Conservation (phyloP, 2,113 vertebrate species). For the Chlorocebus sabaeus region DNA sequence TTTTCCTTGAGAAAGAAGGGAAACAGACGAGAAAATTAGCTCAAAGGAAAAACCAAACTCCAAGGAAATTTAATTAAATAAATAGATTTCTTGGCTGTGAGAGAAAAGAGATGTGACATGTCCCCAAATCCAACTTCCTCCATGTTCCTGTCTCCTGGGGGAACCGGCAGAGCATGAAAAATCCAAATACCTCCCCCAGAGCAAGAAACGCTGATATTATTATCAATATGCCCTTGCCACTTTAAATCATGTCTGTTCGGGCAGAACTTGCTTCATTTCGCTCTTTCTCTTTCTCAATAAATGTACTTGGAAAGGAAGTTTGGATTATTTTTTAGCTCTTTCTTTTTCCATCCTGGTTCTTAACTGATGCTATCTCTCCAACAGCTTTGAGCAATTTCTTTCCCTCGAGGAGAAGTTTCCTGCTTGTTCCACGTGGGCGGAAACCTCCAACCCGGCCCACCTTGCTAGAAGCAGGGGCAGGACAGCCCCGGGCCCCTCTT, state of each 20-base stretch:
- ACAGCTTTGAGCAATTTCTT: neutral
- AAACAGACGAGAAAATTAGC: conserved; percentile 64
- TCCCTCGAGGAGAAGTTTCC: neutral
- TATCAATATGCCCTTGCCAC: rapidly evolving
- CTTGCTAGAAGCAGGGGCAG: neutral
- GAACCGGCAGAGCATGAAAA: neutral
- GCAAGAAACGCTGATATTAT: neutral
- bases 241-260: neutral
- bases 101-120: conserved; percentile 63
- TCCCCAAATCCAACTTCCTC: conserved; percentile 48
- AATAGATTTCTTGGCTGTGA: conserved; percentile 56
- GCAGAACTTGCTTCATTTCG: neutral
- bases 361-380: neutral
- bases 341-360: neutral
- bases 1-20: conserved; percentile 47
- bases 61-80: conserved; percentile 69
- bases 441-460: neutral
- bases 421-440: rapidly evolving
- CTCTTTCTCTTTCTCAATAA: neutral
- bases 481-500: neutral
- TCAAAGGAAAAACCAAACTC: conserved; percentile 33
- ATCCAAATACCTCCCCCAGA: neutral
- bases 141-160: neutral
- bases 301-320: neutral
- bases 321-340: neutral